A percentile compares a stretch with the other conserved stretches of the same genome.
Evolutionary conservation across 2,113 vertebrate genomes (phyloP).

Genomic region (Marcusenius ussheri): DNA sequence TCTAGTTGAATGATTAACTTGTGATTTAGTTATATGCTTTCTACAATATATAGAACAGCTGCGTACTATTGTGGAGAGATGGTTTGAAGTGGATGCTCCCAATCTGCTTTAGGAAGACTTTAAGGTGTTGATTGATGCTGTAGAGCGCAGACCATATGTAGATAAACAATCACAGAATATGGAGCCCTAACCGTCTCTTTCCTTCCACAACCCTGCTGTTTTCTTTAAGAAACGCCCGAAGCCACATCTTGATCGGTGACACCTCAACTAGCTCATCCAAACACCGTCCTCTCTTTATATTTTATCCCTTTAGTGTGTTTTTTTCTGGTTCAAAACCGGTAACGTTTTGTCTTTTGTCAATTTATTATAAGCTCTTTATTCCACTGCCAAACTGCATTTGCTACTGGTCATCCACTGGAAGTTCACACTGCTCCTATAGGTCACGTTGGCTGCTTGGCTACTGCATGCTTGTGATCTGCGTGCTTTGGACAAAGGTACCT

Average conservation of each 20-base stretch:
- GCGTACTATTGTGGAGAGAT: background rate
- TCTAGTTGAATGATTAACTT: background rate
- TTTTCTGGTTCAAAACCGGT: background rate
- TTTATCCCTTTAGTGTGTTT: background rate
- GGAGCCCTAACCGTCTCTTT: background rate
- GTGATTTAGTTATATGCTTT: background rate
- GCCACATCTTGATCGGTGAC: background rate
- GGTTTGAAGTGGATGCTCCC: background rate
- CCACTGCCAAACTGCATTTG: background rate
- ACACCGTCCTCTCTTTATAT: background rate
- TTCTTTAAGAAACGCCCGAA: background rate
- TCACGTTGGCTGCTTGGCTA: background rate
- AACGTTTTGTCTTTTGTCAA: background rate
- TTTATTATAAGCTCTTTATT: background rate
- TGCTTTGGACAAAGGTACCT: background rate
- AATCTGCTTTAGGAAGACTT: background rate
- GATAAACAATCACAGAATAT: background rate
- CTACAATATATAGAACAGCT: background rate
- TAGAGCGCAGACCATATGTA: background rate
- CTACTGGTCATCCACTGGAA: background rate
- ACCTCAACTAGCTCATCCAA: background rate
- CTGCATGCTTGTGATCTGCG: background rate
- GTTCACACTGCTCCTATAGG: background rate
- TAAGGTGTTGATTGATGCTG: background rate
- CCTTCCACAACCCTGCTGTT: background rate